Conservation (phyloP, 2,888 invertebrate species). For the Ametastegia equiseti region DNA sequence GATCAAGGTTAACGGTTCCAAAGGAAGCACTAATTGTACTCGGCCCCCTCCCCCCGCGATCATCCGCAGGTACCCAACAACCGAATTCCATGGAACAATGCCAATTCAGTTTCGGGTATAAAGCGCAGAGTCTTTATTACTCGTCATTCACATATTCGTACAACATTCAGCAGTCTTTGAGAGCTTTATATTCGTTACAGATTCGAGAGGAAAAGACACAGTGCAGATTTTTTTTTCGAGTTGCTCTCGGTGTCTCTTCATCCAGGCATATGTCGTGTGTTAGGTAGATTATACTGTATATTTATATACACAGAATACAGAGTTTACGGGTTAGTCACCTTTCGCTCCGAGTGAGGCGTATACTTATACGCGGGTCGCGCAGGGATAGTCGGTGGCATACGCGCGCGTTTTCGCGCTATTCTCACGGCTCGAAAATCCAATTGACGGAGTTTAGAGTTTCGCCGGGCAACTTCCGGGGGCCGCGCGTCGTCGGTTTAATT, state of each 20-base stretch:
- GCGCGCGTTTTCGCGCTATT: conserved; percentile 13
- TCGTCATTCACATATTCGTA: background rate
- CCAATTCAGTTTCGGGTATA: background rate
- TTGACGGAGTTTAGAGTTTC: conserved; percentile 11
- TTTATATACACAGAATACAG: background rate
- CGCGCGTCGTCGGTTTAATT: conserved; percentile 1
- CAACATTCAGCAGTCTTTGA: background rate
- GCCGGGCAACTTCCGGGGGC: conserved; percentile 5
- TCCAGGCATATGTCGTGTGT: background rate
- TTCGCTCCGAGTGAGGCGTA: background rate
- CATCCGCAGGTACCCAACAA: background rate
- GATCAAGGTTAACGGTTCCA: conserved; percentile 7
- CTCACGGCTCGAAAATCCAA: conserved; percentile 31
- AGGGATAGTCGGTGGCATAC: background rate
- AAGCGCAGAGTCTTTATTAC: background rate
- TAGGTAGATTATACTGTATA: background rate
- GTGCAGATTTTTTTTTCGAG: background rate
- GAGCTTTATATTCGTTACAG: background rate
- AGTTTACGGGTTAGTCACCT: conserved; percentile 45
- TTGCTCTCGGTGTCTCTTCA: background rate
- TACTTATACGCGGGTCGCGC: conserved; percentile 4
- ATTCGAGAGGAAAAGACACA: too few species aligned
- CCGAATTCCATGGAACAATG: background rate
- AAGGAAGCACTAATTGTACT: background rate
- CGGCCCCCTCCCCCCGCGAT: too few species aligned